Evolutionary conservation across 2,113 vertebrate genomes (phyloP).

Genomic region (Prietella phreatophila): DNA sequence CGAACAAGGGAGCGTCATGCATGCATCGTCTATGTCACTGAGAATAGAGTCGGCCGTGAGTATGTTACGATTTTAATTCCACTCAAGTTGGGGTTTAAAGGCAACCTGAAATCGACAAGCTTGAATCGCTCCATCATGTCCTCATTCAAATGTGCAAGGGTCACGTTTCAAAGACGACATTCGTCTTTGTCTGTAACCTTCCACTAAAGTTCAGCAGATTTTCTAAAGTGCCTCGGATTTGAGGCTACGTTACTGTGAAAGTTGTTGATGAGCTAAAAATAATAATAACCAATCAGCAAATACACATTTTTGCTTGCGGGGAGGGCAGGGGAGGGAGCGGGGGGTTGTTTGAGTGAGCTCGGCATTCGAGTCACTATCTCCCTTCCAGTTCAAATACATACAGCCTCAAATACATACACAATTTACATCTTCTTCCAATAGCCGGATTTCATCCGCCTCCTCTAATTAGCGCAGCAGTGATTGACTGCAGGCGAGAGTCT

Average conservation of each 20-base stretch:
- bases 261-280: not conserved
- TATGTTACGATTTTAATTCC: not conserved
- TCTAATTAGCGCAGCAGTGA: not conserved
- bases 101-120: not conserved
- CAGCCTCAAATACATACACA: not conserved
- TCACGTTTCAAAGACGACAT: not conserved
- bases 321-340: too few relatives aligned
- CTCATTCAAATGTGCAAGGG: not conserved
- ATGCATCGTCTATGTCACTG: not conserved
- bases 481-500: not conserved
- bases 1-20: not conserved
- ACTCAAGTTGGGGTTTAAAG: not conserved
- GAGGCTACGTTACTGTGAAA: not conserved
- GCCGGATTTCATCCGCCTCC: not conserved
- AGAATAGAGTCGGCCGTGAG: not conserved
- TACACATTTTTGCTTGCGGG: not conserved
- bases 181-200: not conserved
- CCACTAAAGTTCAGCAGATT: not conserved
- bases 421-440: not conserved
- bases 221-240: not conserved
- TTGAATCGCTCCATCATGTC: not conserved
- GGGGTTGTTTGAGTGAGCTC: not conserved
- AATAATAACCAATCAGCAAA: conserved; percentile 1
- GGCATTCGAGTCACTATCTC: not conserved
- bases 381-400: not conserved